phyloP scores from a whole-genome alignment of 2,888 invertebrate species.

The Malacosoma neustria region DNA sequence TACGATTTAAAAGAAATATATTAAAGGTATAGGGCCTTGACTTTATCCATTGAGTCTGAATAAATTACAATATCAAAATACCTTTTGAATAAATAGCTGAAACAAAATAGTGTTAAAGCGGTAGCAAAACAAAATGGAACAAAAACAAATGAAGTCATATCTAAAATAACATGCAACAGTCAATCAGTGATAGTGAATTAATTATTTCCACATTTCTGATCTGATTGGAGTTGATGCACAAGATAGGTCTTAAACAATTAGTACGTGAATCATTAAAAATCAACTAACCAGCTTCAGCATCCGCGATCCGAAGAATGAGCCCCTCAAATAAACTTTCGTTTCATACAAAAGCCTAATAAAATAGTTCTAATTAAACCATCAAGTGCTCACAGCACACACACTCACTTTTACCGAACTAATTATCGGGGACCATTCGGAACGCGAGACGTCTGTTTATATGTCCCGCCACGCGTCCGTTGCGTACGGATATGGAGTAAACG shows the following conservation, averaged over 20 bases:
- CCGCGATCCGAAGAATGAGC: conserved; percentile 33
- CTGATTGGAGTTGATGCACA: conserved; percentile 8
- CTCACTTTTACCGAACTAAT: conserved; percentile 71
- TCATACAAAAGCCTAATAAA: conserved; percentile 46
- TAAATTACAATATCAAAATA: no score
- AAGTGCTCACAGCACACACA: conserved; percentile 63
- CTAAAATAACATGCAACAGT: not conserved
- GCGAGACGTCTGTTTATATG: conserved; percentile 56
- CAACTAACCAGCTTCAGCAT: conserved; percentile 67
- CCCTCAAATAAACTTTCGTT: conserved; percentile 30
- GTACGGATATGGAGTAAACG: conserved; percentile 2
- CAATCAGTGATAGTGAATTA: not conserved
- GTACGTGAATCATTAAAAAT: conserved; percentile 25
- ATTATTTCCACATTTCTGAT: not conserved
- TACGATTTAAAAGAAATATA: no score
- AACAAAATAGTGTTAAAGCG: not conserved
- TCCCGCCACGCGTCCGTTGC: conserved; percentile 52
- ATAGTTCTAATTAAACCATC: conserved; percentile 59
- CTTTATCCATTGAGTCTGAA: no score
- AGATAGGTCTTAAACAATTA: conserved; percentile 12
- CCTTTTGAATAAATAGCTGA: not conserved
- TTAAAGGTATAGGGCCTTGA: no score
- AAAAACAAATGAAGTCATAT: not conserved
- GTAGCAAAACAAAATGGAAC: not conserved
- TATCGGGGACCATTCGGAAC: conserved; percentile 56